Conservation (phyloP, 2,113 vertebrate species). For the Nibea coibor region DNA sequence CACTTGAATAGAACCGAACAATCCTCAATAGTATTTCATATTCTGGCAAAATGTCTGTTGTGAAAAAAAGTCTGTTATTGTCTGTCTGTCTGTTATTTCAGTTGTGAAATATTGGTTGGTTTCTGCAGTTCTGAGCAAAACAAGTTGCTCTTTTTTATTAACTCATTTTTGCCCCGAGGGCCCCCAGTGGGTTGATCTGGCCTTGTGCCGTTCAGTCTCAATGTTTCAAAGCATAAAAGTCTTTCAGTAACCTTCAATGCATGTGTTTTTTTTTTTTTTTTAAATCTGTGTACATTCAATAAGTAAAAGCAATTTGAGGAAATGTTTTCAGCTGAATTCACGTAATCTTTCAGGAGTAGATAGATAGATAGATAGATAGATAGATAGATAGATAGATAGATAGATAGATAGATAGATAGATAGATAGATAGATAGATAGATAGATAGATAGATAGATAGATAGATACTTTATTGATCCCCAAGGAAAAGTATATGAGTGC, state of each 20-base stretch:
- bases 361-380: no score
- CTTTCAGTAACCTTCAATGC: background rate
- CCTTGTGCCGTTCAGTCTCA: background rate
- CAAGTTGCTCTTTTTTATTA: background rate
- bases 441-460: no score
- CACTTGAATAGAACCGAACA: no score
- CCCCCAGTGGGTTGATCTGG: background rate
- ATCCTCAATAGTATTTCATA: background rate
- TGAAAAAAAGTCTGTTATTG: background rate
- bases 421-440: no score
- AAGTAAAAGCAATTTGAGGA: background rate
- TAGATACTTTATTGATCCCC: background rate
- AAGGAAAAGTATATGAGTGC: background rate
- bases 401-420: no score
- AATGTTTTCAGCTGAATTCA: background rate
- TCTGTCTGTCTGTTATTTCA: background rate
- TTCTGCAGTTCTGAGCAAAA: background rate
- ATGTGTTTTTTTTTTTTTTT: background rate
- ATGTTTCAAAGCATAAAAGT: background rate
- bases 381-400: no score
- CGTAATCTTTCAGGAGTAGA: background rate
- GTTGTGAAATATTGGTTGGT: background rate
- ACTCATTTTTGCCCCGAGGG: background rate
- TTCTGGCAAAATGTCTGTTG: background rate
- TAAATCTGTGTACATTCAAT: background rate